Conservation (phyloP, 2,888 invertebrate genomes). For the Cremastinae sp. region DNA sequence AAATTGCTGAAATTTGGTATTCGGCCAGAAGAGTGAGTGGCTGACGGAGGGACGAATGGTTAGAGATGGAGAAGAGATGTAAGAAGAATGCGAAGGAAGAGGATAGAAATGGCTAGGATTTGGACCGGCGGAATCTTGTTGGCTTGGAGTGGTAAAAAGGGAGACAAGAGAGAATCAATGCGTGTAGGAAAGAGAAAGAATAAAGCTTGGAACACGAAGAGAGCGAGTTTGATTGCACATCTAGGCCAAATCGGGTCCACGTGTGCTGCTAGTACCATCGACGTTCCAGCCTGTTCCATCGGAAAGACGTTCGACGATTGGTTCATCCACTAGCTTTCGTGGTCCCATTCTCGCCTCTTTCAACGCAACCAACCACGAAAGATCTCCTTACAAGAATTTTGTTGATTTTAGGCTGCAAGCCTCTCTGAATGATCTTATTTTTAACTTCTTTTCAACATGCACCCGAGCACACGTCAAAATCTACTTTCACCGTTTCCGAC, state of each 20-base stretch:
- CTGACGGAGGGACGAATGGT: slow-evolving; percentile 52
- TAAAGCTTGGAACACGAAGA: slow-evolving; percentile 65
- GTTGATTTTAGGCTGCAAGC: slow-evolving; percentile 43
- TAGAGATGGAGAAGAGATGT: slow-evolving; percentile 50
- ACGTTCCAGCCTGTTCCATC: slow-evolving; percentile 71
- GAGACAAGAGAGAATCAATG: slow-evolving; percentile 33
- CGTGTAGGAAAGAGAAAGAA: slow-evolving; percentile 51
- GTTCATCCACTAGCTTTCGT: slow-evolving; percentile 68
- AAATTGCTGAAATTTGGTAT: slow-evolving; percentile 80
- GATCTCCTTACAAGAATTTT: slow-evolving; percentile 40
- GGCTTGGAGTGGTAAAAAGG: slow-evolving; percentile 25
- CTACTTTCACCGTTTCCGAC: slow-evolving; percentile 13
- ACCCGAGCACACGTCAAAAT: slow-evolving; percentile 44
- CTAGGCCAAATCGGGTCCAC: slow-evolving; percentile 79
- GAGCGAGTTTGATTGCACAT: slow-evolving; percentile 79
- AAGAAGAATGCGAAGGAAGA: slow-evolving; percentile 64
- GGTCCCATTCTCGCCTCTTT: slow-evolving; percentile 50
- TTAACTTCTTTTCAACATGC: slow-evolving; percentile 52
- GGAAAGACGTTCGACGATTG: slow-evolving; percentile 79
- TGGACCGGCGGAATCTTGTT: slow-evolving; percentile 29
- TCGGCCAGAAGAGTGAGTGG: slow-evolving; percentile 77
- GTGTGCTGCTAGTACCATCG: slow-evolving; percentile 72
- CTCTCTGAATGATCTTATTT: slow-evolving; percentile 31
- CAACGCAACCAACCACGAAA: slow-evolving; percentile 52
- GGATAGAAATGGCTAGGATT: slow-evolving; percentile 63